phyloP scores from a whole-genome alignment of 2,113 vertebrate species.

The Halichoerus grypus region DNA sequence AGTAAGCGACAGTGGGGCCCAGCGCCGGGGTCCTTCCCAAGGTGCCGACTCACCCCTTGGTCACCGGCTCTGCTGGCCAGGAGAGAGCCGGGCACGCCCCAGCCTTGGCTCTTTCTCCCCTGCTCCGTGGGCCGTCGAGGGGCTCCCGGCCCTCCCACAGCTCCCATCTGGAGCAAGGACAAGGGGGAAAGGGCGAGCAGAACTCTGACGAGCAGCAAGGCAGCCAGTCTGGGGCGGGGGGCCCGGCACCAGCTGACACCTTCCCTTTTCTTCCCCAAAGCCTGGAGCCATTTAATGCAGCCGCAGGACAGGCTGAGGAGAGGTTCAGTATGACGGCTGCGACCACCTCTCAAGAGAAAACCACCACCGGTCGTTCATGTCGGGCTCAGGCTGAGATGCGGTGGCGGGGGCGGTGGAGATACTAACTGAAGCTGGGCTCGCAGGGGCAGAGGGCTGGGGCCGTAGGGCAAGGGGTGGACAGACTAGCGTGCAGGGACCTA shows the following conservation, averaged over 20 bases:
- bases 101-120: background rate
- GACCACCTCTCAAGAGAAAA: constrained; percentile 12
- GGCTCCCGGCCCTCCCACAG: background rate
- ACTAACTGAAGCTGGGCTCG: background rate
- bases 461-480: background rate
- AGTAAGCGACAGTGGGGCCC: background rate
- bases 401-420: fast-evolving
- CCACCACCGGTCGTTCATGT: background rate
- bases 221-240: background rate
- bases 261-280: constrained; percentile 10
- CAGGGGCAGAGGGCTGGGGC: background rate
- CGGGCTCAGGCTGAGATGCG: background rate
- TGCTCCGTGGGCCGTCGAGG: background rate
- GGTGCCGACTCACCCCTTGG: background rate
- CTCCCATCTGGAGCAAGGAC: background rate
- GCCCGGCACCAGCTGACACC: background rate
- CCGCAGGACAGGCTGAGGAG: background rate
- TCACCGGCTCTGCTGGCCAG: background rate
- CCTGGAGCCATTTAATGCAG: background rate
- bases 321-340: background rate
- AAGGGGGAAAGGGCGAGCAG: background rate
- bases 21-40: background rate
- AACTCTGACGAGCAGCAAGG: background rate
- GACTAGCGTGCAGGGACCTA: background rate
- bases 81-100: background rate